Evolutionary conservation across 2,797 vertebrate species (phyloP), one percentile per base, ranked within the genome.

Genomic region (Saguinus oedipus): DNA sequence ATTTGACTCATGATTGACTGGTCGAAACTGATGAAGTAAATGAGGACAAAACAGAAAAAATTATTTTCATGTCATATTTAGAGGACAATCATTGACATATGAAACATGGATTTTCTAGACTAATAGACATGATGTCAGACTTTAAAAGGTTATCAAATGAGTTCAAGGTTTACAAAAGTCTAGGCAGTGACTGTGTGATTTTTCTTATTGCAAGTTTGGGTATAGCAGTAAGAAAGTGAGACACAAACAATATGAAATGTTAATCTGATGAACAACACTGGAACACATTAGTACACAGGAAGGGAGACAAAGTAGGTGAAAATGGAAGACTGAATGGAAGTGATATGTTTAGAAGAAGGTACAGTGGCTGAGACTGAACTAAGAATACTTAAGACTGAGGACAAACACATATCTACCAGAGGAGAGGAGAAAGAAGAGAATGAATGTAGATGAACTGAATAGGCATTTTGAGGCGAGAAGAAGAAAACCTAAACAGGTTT

Each of bases 251-350:
- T 26, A 6, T 30, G 36, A 30, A 94, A 42, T n/a, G 22, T 57
- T 85, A 46, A 42, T 48, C 14, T n/a, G 68, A 57, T 33, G 12
- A 55, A 17, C 20, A 42, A 30, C 11, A n/a, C 4, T 75, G 46
- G 36, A 39, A 2, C 5, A 14, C 4, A 1, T 81, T 33, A 4
- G 0, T 5, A 24, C 33, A 6, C 30, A 33, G 2, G 30, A 42
- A 86, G 12, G 24, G n/a, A 50, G 33, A n/a, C 0, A 59, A 3
- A 1, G 7, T 1, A 20, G 42, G 39, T 1, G 13, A 33, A n/a
- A 7, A 50, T 0, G 15, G 46, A 64, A 74, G 46, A 11, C 33
- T 8, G 15, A n/a, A 22, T 1, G 27, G n/a, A 55, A 57, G 5
- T 36, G 30, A n/a, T 7, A 10, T 2, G 1, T 39, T 89, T 42